Evolutionary conservation across 2,113 vertebrate genomes (phyloP).

Genomic region (Phaetusa simplex): DNA sequence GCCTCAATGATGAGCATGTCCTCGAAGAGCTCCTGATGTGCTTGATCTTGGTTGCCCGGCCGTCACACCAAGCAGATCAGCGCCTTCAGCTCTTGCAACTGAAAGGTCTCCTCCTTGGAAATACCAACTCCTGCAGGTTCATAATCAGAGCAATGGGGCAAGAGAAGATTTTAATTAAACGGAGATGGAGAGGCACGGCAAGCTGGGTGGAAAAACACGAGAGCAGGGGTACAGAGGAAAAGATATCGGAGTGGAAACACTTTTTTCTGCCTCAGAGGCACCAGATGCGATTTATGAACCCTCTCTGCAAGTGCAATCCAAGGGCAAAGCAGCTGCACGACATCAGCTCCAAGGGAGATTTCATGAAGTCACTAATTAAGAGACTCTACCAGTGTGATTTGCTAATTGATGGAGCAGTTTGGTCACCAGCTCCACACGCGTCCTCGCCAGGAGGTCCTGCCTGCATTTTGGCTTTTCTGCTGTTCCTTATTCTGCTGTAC

Average conservation of each 20-base stretch:
- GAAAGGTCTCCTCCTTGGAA: neutral
- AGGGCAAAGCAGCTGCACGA: neutral
- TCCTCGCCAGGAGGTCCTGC: neutral
- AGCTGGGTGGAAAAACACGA: neutral
- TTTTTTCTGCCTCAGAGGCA: neutral
- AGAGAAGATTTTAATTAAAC: neutral
- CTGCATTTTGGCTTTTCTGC: neutral
- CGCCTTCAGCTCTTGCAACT: neutral
- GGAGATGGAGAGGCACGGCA: rapidly evolving
- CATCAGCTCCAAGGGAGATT: neutral
- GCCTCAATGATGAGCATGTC: neutral
- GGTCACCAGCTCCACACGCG: rapidly evolving
- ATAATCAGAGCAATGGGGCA: neutral
- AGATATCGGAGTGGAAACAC: rapidly evolving
- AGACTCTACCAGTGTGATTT: neutral
- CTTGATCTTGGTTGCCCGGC: rapidly evolving
- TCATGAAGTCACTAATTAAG: neutral
- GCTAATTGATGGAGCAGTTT: neutral
- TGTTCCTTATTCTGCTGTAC: rapidly evolving
- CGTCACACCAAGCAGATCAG: rapidly evolving
- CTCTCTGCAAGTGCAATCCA: rapidly evolving
- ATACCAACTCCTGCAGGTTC: neutral
- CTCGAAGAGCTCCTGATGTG: neutral
- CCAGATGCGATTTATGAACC: neutral
- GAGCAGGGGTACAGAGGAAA: rapidly evolving